Base-by-base conservation (phyloP, 2,113 vertebrate genomes). In the Thalassarche chlororhynchos region DNA sequence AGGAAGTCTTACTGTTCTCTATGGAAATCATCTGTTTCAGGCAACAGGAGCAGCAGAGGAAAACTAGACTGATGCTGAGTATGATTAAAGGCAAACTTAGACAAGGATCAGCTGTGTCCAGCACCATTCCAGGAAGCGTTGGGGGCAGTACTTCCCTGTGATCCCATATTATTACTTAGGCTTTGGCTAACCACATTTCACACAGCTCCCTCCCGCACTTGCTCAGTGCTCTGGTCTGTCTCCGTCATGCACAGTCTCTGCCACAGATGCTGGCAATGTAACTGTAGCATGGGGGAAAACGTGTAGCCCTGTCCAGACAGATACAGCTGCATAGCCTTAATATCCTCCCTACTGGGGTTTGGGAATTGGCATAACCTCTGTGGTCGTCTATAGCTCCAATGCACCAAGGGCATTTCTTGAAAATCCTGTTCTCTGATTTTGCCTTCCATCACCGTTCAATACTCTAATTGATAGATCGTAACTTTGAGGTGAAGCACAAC, bases 401-500 rank as follows among this genome's bases (percentile, higher is more conserved):
- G 79, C 76, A 89, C 71, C 64, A 92, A 88, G 83, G 82, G 68
- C 92, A 78, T 89, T 75, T 84, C 71, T 89, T 2, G 12, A 86
- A 86, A 81, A 88, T 72, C 65, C 80, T 47, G 6, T 26, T 75
- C 72, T 95, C 86, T 87, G 91, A 91, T 95, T 92, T 84, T 91
- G 80, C 54, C 70, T 95, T 81, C 74, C 77, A 61, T 61, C 84
- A 68, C 86, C 3, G 36, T 64, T 95, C 97, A 94, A 94, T 93
- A 87, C 61, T 78, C 60, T 93, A 95, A 97, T 70, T 93, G 88
- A 92, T 55, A 81, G 79, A 92, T 79, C 3, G 5, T 86, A 89
- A 95, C 86, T 89, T 61, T 57, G 89, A 94, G 74, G 85, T 88
- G 79, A 95, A 89, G 86, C 26, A 92, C 77, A 69, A 87, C 7